Conservation (phyloP, 2,797 vertebrate genomes). For the Diceros bicornis region DNA sequence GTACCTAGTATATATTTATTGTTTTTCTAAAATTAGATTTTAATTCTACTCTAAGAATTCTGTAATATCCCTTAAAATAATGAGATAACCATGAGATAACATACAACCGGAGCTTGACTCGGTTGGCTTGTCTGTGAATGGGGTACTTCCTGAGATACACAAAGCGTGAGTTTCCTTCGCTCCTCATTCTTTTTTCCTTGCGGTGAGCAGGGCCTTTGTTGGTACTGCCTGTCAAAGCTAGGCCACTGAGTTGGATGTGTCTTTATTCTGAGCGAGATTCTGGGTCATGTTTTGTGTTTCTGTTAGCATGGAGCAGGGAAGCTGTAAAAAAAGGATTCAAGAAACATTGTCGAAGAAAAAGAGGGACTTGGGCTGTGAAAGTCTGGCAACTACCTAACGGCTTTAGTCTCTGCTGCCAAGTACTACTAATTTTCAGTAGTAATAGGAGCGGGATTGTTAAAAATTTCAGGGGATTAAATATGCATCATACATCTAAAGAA, state of each 20-base stretch:
- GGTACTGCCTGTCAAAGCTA: neutral
- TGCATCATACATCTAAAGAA: neutral
- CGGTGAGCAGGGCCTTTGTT: neutral
- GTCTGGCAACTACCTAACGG: neutral
- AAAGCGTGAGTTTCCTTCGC: neutral
- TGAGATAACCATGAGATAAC: neutral
- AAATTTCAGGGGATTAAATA: neutral
- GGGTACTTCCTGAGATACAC: neutral
- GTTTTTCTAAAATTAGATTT: neutral
- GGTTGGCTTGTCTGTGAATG: neutral
- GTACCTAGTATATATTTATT: neutral
- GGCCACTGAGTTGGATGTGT: neutral
- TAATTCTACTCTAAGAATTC: neutral
- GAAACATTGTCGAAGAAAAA: neutral
- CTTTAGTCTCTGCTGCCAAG: neutral
- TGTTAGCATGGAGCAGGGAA: neutral
- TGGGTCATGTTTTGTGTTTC: neutral
- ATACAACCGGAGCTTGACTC: neutral
- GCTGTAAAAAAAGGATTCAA: neutral
- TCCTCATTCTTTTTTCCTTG: neutral
- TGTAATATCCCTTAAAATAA: neutral
- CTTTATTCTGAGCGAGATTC: neutral
- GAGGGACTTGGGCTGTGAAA: neutral
- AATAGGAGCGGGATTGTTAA: neutral
- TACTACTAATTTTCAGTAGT: neutral